Conservation (phyloP, 2,113 vertebrate species). For the Trematocara unimaculatum region DNA sequence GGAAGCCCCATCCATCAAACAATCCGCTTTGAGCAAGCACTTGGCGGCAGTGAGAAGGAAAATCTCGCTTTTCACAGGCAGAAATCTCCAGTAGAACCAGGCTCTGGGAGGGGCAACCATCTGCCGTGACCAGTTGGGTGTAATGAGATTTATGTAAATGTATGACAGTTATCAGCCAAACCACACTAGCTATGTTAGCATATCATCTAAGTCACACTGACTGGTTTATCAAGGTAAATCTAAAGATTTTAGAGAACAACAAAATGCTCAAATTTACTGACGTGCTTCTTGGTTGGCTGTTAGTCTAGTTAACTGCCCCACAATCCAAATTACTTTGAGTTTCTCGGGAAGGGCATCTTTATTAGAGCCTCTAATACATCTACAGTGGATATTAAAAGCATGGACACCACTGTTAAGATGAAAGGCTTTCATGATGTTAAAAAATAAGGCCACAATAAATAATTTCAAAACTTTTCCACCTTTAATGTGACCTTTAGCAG, state of each 20-base stretch:
- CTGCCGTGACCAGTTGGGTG: background rate
- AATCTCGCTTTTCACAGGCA: background rate
- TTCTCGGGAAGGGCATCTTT: background rate
- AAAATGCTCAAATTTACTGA: background rate
- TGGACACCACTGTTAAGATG: background rate
- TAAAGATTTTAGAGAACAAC: background rate
- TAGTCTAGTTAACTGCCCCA: background rate
- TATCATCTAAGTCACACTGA: background rate
- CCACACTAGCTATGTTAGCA: background rate
- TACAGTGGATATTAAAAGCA: background rate
- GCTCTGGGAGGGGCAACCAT: background rate
- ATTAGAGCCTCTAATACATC: background rate
- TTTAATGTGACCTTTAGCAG: background rate
- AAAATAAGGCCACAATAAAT: background rate
- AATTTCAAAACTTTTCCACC: background rate
- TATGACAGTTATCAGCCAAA: background rate
- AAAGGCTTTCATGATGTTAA: background rate
- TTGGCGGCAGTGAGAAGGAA: background rate
- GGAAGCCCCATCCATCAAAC: background rate
- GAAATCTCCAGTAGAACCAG: background rate
- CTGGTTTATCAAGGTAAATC: background rate
- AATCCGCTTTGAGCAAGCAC: background rate
- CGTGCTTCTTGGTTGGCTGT: background rate
- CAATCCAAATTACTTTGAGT: background rate
- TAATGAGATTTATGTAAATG: background rate